Percentiles rank a stretch among this genome's conserved stretches.
Conservation (phyloP, 2,113 vertebrate species). For the Haemorhous mexicanus region DNA sequence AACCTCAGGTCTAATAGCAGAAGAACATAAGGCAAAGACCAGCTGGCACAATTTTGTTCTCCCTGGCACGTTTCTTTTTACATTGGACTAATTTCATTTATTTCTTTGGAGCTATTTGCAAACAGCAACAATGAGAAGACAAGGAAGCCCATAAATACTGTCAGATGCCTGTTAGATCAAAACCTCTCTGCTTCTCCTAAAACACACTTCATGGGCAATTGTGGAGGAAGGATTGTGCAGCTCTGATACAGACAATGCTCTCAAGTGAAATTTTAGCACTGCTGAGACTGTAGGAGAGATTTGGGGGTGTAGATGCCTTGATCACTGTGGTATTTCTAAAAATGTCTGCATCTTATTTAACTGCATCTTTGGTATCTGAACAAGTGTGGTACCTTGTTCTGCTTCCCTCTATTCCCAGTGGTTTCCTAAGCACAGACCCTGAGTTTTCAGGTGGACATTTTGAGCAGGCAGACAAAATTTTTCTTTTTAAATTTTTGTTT, state of each 20-base stretch:
- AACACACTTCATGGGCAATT: neutral
- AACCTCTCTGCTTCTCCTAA: neutral
- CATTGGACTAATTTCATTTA: neutral
- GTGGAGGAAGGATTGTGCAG: neutral
- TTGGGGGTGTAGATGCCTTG: neutral
- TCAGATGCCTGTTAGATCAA: neutral
- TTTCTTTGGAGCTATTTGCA: neutral
- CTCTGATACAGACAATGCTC: neutral
- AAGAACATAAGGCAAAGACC: conserved; percentile 18
- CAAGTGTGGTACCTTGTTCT: neutral
- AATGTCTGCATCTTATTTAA: neutral
- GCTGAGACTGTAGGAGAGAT: neutral
- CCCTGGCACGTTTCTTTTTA: neutral
- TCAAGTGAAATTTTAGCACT: neutral
- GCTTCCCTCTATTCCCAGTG: neutral
- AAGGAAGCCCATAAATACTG: neutral
- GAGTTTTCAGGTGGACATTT: neutral
- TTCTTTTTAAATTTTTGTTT: neutral
- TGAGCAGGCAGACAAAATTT: neutral
- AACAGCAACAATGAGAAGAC: neutral
- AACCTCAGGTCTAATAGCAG: neutral
- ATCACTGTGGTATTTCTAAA: neutral
- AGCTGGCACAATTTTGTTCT: conserved; percentile 7
- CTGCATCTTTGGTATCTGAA: neutral
- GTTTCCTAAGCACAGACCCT: neutral